Evolutionary conservation across 2,113 vertebrate species (phyloP), one percentile per base, ranked within the genome.

Genomic region (Mustelus asterias): DNA sequence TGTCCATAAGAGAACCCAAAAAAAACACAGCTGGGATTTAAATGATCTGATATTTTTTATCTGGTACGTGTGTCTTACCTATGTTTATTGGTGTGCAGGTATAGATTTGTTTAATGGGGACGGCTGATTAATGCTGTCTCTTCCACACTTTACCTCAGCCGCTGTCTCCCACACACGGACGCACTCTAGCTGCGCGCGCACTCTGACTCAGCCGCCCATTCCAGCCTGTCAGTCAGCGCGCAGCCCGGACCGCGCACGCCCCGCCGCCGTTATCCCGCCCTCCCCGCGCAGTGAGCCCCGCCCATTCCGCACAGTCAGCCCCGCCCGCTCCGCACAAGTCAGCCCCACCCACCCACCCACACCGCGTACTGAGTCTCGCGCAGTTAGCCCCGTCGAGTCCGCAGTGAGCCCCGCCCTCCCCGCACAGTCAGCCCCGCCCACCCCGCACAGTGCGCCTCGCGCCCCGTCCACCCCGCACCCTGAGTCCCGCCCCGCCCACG

Each of bases 181-280:
- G 92, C 92, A 94, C 63, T 41, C 92, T 5, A n/a, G 8, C 65
- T 70, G 93, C 93, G 67, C 41, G 65, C 65, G 67, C 93, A 94
- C 4, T 7, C 88, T 24, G 3, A 9, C 20, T 22, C 9, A 6
- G 11, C 88, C 86, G 48, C 86, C 85, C 41, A 37, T 18, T 80
- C 37, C 85, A 1, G 20, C 11, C 88, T 60, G 88, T 90, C 88
- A 63, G 10, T n/a, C 88, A 16, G 58, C 90, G 48, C 48, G 48
- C 86, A 48, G 44, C 88, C 3, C 4, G 18, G 22, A 7, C 48
- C 24, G 88, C 88, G 0, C 88, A 11, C 37, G n/a, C 16, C 8
- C 48, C 48, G 48, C 48, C 48, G 5, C 48, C 48, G 3, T 54
- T 54, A 2, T 4, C 48, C 48, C 48, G 2, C 48, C 48, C 48